Conservation (phyloP, 2,797 vertebrate genomes). For the Syndactyla subalaris region DNA sequence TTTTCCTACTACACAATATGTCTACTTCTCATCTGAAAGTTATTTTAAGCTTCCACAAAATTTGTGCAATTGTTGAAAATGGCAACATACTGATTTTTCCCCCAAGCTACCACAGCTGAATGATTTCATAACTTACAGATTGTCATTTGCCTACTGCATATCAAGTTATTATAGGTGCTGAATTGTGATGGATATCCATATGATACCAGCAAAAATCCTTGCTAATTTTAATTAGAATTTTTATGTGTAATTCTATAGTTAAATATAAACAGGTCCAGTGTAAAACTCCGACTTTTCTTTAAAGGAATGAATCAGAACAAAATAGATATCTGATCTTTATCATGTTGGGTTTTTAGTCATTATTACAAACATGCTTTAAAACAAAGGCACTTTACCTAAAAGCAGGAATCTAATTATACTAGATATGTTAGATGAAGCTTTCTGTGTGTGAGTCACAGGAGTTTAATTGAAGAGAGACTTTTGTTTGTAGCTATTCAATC, state of each 20-base stretch:
- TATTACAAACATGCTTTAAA: slow-evolving; percentile 37
- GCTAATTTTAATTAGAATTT: background rate
- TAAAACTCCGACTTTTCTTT: background rate
- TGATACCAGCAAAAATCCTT: background rate
- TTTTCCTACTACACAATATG: background rate
- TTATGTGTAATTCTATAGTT: background rate
- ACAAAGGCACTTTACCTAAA: slow-evolving; percentile 39
- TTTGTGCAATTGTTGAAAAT: background rate
- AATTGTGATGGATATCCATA: background rate
- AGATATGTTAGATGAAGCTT: slow-evolving; percentile 32
- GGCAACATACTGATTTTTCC: background rate
- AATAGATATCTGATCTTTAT: background rate
- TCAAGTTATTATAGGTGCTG: background rate
- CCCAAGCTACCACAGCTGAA: background rate
- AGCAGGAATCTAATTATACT: slow-evolving; percentile 22
- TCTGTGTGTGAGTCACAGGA: slow-evolving; percentile 31
- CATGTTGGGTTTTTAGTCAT: background rate
- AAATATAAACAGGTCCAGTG: background rate
- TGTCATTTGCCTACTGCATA: background rate
- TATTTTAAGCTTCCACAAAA: slow-evolving; percentile 21
- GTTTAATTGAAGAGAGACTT: slow-evolving; percentile 13
- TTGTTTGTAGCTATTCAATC: slow-evolving; percentile 55
- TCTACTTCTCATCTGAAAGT: background rate
- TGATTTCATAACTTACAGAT: background rate
- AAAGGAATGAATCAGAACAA: background rate